Base-by-base conservation (phyloP, 2,113 vertebrate species). In the Beaufortia kweichowensis region DNA sequence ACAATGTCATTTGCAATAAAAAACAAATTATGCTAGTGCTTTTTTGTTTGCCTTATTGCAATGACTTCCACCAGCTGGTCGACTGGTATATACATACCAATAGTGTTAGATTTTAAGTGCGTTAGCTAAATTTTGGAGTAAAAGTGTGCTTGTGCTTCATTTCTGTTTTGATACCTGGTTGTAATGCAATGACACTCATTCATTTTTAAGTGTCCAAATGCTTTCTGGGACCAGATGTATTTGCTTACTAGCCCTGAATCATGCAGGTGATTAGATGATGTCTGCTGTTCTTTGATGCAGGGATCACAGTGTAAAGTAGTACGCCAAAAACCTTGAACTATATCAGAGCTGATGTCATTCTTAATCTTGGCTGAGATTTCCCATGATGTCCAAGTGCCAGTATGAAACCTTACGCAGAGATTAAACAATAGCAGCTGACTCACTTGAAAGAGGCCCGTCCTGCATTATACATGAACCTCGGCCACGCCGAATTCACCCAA, bases 401-500 rank as follows among this genome's bases (percentile, higher is more conserved):
- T 63, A 53, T 69, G 75, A 64, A 79, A 79, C 77, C 60, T 56
- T 76, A 76, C 17, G 64, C 57, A 75, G 59, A 77, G 29, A 60
- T 79, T 65, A 75, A 82, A 84, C 76, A 79, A 78, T 78, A 57
- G 63, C 63, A 59, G 63, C 63, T 53, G 41, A 65, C 60, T 69
- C 61, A 9, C 48, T 31, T 61, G 31, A 29, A 29, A 56, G 29
- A 14, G 60, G 56, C 48, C 43, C 60, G 70, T 39, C 15, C 76
- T 91, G 88, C 87, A 91, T 93, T 88, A 91, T 91, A 80, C 76
- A 91, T 89, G 81, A 83, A 81, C 78, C 84, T 82, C 83, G 83
- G 80, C 83, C 67, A 70, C 46, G 11, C 81, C 67, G 69, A 85
- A 86, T 82, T 87, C 84, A 85, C 71, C 77, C 81, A 86, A 86